These are phyloP conservation scores for Vanessa atalanta DNA, from an alignment of 1,140 invertebrate genomes.

Conservation along the genomic window DNA sequence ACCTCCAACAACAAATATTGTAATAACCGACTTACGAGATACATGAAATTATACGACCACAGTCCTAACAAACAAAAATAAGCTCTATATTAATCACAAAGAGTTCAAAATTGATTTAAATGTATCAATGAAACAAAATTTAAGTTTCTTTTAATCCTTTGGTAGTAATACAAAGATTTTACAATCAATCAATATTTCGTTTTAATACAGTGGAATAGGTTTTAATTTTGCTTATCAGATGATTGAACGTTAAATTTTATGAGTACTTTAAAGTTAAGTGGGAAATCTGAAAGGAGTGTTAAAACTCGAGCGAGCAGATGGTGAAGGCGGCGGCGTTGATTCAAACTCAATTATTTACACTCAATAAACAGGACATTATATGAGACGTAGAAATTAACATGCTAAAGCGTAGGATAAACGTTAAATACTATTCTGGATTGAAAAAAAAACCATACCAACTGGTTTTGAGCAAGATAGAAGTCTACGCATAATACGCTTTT, in stretches of 20 bases:
- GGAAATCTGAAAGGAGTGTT: conserved; percentile 77
- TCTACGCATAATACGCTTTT: background rate
- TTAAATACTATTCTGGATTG: background rate
- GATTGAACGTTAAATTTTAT: conserved; percentile 70
- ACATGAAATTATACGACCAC: conserved; percentile 39
- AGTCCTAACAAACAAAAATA: conserved; percentile 47
- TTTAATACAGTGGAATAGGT: conserved; percentile 45
- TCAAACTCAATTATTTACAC: conserved; percentile 80
- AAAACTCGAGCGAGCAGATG: conserved; percentile 69
- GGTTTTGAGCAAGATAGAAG: background rate
- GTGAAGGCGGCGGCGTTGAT: conserved; percentile 59
- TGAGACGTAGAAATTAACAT: conserved; percentile 69
- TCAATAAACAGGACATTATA: conserved; percentile 79
- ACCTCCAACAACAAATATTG: conserved; percentile 73
- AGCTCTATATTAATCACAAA: conserved; percentile 23
- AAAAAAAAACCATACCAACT: background rate
- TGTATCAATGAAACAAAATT: conserved; percentile 43
- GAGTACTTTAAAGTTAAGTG: conserved; percentile 76
- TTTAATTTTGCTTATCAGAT: conserved; percentile 43
- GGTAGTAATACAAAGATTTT: conserved; percentile 58
- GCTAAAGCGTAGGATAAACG: conserved; percentile 49
- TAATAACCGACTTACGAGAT: conserved; percentile 60
- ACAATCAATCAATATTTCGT: conserved; percentile 44
- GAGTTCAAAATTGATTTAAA: conserved; percentile 20
- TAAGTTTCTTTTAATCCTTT: conserved; percentile 58